phyloP scores from a whole-genome alignment of 1,140 invertebrate genomes.

The Panagrolaimus sp. region DNA sequence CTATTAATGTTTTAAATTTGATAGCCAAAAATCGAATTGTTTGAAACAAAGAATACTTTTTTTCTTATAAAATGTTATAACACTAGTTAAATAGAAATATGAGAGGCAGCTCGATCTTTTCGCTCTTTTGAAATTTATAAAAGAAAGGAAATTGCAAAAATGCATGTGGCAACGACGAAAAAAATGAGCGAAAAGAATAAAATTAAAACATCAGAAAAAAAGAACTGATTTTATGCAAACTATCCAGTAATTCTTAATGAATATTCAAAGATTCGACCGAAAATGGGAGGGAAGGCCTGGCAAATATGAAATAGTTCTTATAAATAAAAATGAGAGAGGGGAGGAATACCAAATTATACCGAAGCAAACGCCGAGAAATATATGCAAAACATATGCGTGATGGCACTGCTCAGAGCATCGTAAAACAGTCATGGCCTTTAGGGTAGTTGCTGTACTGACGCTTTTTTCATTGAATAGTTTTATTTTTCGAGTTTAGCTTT shows the following conservation, averaged over 20 bases:
- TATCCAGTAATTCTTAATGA: conserved; percentile 40
- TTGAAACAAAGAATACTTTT: no score
- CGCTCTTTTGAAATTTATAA: no score
- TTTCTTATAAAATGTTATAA: no score
- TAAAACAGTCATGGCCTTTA: no score
- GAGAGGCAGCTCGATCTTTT: no score
- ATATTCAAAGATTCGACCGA: conserved; percentile 27
- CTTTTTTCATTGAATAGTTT: not conserved
- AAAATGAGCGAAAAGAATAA: no score
- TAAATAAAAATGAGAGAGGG: conserved; percentile 2
- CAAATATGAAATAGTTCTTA: not conserved
- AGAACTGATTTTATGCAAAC: conserved; percentile 31
- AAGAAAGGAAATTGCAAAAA: no score
- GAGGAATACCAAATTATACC: conserved; percentile 17
- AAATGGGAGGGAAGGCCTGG: conserved; percentile 9
- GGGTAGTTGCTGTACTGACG: no score
- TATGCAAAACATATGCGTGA: conserved; percentile 19
- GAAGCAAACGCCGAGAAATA: conserved; percentile 18
- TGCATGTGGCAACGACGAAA: no score
- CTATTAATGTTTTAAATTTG: no score
- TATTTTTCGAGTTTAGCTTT: not conserved
- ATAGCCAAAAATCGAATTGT: no score
- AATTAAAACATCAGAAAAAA: conserved; percentile 1
- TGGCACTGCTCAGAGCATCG: not conserved
- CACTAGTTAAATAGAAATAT: no score